These are phyloP conservation scores for Teleiodes luculella DNA, from an alignment of 2,888 invertebrate genomes.

Conservation along the genomic window DNA sequence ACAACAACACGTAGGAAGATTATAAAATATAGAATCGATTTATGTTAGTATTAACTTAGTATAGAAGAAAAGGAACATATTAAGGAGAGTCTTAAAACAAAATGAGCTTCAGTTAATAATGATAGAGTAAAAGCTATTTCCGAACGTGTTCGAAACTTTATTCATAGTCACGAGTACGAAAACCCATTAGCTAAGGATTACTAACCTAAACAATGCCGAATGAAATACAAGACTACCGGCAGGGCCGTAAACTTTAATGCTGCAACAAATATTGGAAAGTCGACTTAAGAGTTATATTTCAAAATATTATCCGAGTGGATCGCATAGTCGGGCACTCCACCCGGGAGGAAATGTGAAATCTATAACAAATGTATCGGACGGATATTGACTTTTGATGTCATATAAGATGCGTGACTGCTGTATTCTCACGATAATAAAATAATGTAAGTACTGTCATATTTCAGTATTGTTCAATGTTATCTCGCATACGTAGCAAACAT, in stretches of 20 bases:
- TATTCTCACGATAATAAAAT: conserved; percentile 63
- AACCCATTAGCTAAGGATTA: conserved; percentile 35
- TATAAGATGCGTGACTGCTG: conserved; percentile 54
- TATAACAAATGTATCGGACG: conserved; percentile 61
- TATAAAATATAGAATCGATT: too few relatives aligned
- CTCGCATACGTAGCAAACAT: conserved; percentile 7
- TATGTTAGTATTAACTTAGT: too few relatives aligned
- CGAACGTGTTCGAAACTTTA: conserved; percentile 14
- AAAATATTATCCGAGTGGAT: conserved; percentile 52
- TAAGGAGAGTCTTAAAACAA: too few relatives aligned
- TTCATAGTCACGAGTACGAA: conserved; percentile 17
- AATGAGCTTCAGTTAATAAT: not conserved
- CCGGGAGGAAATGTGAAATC: conserved; percentile 58
- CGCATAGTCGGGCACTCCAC: conserved; percentile 40
- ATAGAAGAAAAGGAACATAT: too few relatives aligned
- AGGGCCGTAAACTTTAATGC: conserved; percentile 51
- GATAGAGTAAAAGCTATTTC: conserved; percentile 10
- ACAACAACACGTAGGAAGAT: too few relatives aligned
- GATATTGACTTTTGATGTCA: conserved; percentile 71
- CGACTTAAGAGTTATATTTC: conserved; percentile 49
- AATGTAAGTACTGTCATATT: conserved; percentile 40
- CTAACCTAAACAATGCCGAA: conserved; percentile 39
- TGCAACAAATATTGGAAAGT: conserved; percentile 51
- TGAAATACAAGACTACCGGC: conserved; percentile 43
- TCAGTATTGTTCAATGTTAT: conserved; percentile 6